Percentiles rank a stretch among this genome's conserved stretches.
Conservation (phyloP, 2,113 vertebrate genomes). For the Proterorhinus semilunaris region DNA sequence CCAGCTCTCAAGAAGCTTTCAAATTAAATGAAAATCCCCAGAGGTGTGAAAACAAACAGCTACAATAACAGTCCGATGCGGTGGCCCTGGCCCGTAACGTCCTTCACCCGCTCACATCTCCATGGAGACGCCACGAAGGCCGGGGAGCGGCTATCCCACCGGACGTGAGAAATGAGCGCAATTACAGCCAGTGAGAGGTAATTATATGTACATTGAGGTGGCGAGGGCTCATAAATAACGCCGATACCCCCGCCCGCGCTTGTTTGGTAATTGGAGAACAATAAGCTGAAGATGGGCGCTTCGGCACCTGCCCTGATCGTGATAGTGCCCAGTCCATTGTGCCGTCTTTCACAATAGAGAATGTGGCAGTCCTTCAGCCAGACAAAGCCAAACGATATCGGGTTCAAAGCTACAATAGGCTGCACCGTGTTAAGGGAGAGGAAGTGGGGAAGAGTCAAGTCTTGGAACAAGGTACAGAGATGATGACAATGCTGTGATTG, state of each 20-base stretch:
- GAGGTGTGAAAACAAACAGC: background rate
- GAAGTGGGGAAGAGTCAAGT: background rate
- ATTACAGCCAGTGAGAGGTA: constrained; percentile 72
- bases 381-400: constrained; percentile 34
- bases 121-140: constrained; percentile 37
- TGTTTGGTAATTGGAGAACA: constrained; percentile 65
- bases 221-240: constrained; percentile 61
- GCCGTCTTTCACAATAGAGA: constrained; percentile 28
- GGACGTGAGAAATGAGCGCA: constrained; percentile 72
- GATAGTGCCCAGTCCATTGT: constrained; percentile 34
- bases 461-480: too few species aligned
- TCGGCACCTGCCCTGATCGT: background rate
- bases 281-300: constrained; percentile 47
- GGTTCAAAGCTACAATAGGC: constrained; percentile 5
- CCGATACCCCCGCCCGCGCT: constrained; percentile 39
- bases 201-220: constrained; percentile 57
- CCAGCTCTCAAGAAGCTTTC: background rate
- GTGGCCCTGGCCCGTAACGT: constrained; percentile 34
- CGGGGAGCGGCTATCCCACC: constrained; percentile 23
- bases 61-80: constrained; percentile 7
- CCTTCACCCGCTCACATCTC: constrained; percentile 54
- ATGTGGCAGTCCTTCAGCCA: constrained; percentile 35
- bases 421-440: background rate
- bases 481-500: too few species aligned
- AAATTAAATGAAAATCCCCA: background rate